Base-by-base conservation (phyloP, 2,797 vertebrate species). In the Eulemur albifrons region DNA sequence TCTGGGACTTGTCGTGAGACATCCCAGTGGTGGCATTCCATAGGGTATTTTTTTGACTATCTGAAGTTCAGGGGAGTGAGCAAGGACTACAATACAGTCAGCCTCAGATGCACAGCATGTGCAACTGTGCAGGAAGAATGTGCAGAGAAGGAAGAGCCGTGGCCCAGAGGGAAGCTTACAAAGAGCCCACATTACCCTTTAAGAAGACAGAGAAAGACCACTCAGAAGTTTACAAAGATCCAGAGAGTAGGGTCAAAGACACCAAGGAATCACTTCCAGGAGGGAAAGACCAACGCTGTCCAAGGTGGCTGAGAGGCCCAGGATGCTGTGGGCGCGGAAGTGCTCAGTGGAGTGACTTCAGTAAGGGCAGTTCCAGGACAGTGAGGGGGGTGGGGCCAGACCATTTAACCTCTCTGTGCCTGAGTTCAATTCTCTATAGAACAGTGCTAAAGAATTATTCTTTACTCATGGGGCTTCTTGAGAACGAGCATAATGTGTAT, bases 341-440 rank as follows among this genome's bases (percentile, higher is more conserved):
- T 15, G 32, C 8, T 48, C 20, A 7, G 12, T 25, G 27, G 8
- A 72, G 23, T 30, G 17, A 54, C 32, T 70, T 94, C 5, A 32
- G 50, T 67, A 57, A 75, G 35, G 6, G 21, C 40, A 25, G 7
- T 43, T 38, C 32, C 65, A 20, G 67, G 7, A 94, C 23, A 18
- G 4, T 0, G 4, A 52, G 3, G 13, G 4, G 40, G 2, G 1
- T 2, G 10, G 18, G 18, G 25, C 32, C 61, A 54, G 35, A 35
- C 30, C 50, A 0, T 1, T 59, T 70, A 76, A 73, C 15, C n/a
- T 90, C 23, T 70, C 45, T 77, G 27, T n/a, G 43, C 18, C 75
- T 93, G 43, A 81, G 15, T 77, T 77, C 45, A 43, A 6, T 40
- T 92, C 52, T 45, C 82, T 38, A 27, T 11, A 25, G 17, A 77